Base-by-base conservation (phyloP, 2,113 vertebrate species). In the Callopanchax toddi region DNA sequence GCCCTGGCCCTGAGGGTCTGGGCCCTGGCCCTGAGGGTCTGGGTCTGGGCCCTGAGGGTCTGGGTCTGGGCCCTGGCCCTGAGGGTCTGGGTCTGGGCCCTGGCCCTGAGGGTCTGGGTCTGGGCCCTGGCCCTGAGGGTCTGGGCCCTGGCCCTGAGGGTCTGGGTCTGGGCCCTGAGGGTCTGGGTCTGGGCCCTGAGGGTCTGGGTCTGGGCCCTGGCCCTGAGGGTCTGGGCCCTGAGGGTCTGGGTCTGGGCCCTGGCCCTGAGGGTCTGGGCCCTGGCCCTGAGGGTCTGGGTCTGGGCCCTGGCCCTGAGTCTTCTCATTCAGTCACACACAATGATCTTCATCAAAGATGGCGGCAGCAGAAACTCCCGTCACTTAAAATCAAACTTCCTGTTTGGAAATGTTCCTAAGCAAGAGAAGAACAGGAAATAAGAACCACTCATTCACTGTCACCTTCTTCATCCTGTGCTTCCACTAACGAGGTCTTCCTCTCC, bases 391-490 rank as follows among this genome's bases (percentile, higher is more conserved):
- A n/a, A n/a, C n/a, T n/a, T n/a, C n/a, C 25, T 39, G 37, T 67
- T 39, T 39, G 34, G 52, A 64, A 18, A 20, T 36, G 25, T 15
- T 26, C 16, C 60, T 34, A 22, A 63, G 29, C 17, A 53, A 45
- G 36, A 50, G n/a, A 34, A 59, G 43, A 42, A 32, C 20, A 36
- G 2, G 5, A 54, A 37, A 20, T 18, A 16, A 52, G n/a, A 18
- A 12, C 22, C 4, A 3, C 53, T 18, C 1, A 12, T 16, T 12
- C 40, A 16, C 12, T 11, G 12, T 6, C 43, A 43, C 40, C 2
- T 29, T 54, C 5, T 57, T 25, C 0, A 60, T 17, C 1, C 59
- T 74, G 79, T 84, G 76, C 70, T 75, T 73, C 44, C 20, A 20
- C 25, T 4, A 34, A 6, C 3, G 11, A 4, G 39, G 54, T 40